Conservation (phyloP, 2,113 vertebrate species). For the Indicator maculatus region DNA sequence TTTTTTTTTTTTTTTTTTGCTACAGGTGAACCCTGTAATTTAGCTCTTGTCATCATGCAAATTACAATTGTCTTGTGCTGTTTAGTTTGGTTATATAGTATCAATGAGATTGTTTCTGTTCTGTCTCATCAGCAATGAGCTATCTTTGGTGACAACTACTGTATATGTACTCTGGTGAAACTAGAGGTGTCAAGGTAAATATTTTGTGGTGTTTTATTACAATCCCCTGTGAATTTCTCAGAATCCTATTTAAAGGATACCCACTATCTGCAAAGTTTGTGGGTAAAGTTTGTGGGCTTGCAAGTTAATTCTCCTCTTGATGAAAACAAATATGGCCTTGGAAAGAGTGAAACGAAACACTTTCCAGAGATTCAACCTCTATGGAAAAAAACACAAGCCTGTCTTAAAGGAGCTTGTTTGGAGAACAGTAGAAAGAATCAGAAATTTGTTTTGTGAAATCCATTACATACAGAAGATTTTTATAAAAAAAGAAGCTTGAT, state of each 20-base stretch:
- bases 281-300: background rate
- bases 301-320: background rate
- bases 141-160: conserved; percentile 60
- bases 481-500: background rate
- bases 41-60: conserved; percentile 25
- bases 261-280: background rate
- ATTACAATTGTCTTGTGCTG: conserved; percentile 43
- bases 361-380: background rate
- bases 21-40: conserved; percentile 47
- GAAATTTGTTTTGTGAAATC: background rate
- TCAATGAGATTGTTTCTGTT: conserved; percentile 42
- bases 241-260: conserved; percentile 45
- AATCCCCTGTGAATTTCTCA: background rate
- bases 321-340: background rate
- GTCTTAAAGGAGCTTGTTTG: background rate
- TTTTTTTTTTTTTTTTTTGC: conserved; percentile 28
- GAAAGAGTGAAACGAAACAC: background rate
- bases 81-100: conserved; percentile 27
- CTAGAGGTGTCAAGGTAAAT: conserved; percentile 36
- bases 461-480: background rate
- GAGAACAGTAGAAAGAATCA: background rate
- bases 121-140: conserved; percentile 40
- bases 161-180: conserved; percentile 13
- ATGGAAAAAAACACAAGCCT: background rate
- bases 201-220: conserved; percentile 1